These are phyloP conservation scores for Hydrocynus forskahlii DNA, from an alignment of 2,797 vertebrate species.

Conservation along the genomic window DNA sequence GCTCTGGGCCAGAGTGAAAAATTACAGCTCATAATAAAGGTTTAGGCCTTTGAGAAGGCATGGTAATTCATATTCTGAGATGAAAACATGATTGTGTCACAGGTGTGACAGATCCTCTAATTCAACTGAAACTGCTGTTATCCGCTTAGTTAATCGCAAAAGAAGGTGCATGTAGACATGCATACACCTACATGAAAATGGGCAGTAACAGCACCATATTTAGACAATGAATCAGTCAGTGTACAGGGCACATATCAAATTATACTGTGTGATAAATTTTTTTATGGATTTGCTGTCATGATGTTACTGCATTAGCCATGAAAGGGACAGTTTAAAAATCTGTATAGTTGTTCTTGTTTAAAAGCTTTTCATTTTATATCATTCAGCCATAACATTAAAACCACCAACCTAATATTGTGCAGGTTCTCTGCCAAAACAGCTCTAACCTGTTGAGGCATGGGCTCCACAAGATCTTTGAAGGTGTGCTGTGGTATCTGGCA, in stretches of 20 bases:
- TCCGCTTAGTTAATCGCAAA: slow-evolving; percentile 33
- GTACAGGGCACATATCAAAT: background rate
- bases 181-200: background rate
- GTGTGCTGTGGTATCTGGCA: too few species aligned
- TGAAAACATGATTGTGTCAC: slow-evolving; percentile 42
- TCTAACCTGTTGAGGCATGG: too few species aligned
- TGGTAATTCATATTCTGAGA: slow-evolving; percentile 29
- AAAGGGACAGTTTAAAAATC: background rate
- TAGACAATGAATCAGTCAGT: slow-evolving; percentile 1
- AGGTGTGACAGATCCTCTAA: slow-evolving; percentile 30
- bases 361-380: background rate
- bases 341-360: background rate
- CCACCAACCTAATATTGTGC: too few species aligned
- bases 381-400: too few species aligned
- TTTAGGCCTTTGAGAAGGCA: slow-evolving; percentile 22
- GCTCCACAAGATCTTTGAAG: too few species aligned
- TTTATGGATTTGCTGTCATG: background rate
- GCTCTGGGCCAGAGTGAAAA: slow-evolving; percentile 23
- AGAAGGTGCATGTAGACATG: background rate
- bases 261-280: background rate
- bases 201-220: background rate
- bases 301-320: background rate
- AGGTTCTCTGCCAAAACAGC: too few species aligned
- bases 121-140: slow-evolving; percentile 5
- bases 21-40: slow-evolving; percentile 31